Base-by-base conservation (phyloP, 2,113 vertebrate genomes). In the Halichoerus grypus region DNA sequence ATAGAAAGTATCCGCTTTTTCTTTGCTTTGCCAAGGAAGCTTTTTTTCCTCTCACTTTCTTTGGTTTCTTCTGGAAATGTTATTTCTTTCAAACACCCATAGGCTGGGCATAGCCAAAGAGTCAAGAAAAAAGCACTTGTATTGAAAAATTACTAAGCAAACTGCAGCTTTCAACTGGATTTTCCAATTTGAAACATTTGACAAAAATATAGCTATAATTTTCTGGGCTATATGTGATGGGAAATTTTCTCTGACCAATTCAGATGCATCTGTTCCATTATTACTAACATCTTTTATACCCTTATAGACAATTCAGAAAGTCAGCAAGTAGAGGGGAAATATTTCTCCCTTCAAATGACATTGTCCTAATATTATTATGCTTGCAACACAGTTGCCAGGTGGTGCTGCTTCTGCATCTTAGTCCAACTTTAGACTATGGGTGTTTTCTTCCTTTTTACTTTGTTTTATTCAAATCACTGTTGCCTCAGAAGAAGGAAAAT, bases 81-180 rank as follows among this genome's bases (percentile, higher is more conserved):
- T 42, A 36, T 85, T 96, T 88, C 13, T 57, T 92, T 88, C 33
- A 74, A 46, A 88, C 13, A 7, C 36, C 9, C 19, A 53, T 72
- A 46, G 21, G 1, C 33, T 80, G 1, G 18, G 65, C 26, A 57
- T 42, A 65, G 42, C 7, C 42, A 80, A 95, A 72, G 3, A 72
- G 84, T 63, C 16, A 65, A 3, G 42, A 72, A 77, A 92, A 39
- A 42, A 33, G 0, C 15, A 69, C 5, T 61, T 57, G 13, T 13
- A 69, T 88, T 98, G 61, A 96, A 69, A 24, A 93, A 95, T 95
- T 81, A 80, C 24, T 76, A 93, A 82, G 26, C 24, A 87, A 94
- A 76, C 8, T 16, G 93, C 2, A 67, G 3, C 5, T 71, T 88
- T 95, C 33, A 77, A 71, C 10, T 83, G 0, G 28, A 91, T 42